Base-by-base conservation (phyloP, 1,140 invertebrate genomes). In the Diprion similis region DNA sequence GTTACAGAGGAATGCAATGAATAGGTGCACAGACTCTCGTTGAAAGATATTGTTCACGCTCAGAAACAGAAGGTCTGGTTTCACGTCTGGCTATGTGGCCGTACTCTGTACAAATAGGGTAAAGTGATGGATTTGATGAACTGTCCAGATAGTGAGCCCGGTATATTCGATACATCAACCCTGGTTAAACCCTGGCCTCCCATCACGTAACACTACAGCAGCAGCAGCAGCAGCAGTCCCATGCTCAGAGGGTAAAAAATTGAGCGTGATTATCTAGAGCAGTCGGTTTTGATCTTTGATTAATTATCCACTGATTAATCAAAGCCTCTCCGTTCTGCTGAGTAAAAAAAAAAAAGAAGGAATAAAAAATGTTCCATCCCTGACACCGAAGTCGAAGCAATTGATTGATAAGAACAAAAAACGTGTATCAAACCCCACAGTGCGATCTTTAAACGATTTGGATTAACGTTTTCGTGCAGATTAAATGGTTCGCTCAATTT, bases 121-220 rank as follows among this genome's bases (percentile, higher is more conserved):
- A 37, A 69, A 77, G 80, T 81, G 80, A 81, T 81, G 78, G 76
- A 81, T 81, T 79, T 76, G 79, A 81, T 81, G 76, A 80, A 77
- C 75, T 74, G 79, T 78, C 78, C 73, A 81, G 79, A 81, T 81
- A 81, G 72, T 64, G 72, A 69, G 74, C 78, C 67, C 75, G 76
- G 75, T 81, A 79, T 77, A 81, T 77, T 80, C 79, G 75, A 81
- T 81, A 81, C 79, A 81, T 81, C 80, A 81, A 74, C 64, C 67
- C 74, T 73, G 70, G 74, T 79, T 79, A 78, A 78, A 78, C 74
- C 68, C 48, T 65, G 46, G 72, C 71, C 51, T 13, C 51, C 51
- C 51, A 59, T 15, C 11, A 59, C 11, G 51, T 59, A 59, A 59
- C 51, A 59, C 11, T 17, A 6, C 24, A 37, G 24, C 24, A 37